phyloP scores from a whole-genome alignment of 2,888 invertebrate species.

The Eupithecia pulchellata region DNA sequence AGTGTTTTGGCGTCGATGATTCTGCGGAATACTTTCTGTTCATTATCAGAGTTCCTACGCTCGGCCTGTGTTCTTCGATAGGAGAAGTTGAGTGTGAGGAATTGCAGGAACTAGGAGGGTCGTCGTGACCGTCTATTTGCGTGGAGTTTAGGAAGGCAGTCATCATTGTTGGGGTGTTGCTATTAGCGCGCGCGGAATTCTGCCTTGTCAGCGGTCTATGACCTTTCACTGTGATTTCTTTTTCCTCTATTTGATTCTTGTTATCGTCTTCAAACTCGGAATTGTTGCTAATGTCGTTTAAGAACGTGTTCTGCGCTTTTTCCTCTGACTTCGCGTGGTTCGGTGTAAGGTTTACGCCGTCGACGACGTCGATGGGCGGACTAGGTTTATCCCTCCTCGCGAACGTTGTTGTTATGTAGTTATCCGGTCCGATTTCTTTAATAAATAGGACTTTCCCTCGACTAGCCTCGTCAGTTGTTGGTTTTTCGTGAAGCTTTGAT shows the following conservation, averaged over 20 bases:
- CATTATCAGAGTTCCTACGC: slow-evolving; percentile 76
- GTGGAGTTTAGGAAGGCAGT: slow-evolving; percentile 80
- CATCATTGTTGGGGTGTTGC: slow-evolving; percentile 81
- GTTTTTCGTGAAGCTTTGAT: slow-evolving; percentile 75
- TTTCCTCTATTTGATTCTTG: slow-evolving; percentile 80
- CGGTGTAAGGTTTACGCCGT: slow-evolving; percentile 69
- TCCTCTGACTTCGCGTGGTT: slow-evolving; percentile 79
- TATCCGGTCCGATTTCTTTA: slow-evolving; percentile 89
- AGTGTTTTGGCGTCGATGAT: slow-evolving; percentile 76
- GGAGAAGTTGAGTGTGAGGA: slow-evolving; percentile 78
- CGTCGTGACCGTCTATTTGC: slow-evolving; percentile 69
- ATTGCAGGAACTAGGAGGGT: slow-evolving; percentile 74
- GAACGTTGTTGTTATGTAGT: slow-evolving; percentile 89
- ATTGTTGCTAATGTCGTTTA: slow-evolving; percentile 79
- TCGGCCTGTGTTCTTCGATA: slow-evolving; percentile 71
- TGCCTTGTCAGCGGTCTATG: slow-evolving; percentile 90
- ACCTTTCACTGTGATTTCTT: slow-evolving; percentile 83
- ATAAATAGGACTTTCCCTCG: slow-evolving; percentile 86
- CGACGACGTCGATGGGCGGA: slow-evolving; percentile 61
- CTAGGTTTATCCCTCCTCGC: slow-evolving; percentile 76
- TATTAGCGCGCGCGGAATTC: slow-evolving; percentile 84
- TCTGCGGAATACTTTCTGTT: slow-evolving; percentile 77
- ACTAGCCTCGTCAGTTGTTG: slow-evolving; percentile 67
- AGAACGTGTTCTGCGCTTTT: slow-evolving; percentile 78
- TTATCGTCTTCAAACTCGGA: slow-evolving; percentile 83